Base-by-base conservation (phyloP, 2,113 vertebrate genomes). In the Protomyctophum bolini region DNA sequence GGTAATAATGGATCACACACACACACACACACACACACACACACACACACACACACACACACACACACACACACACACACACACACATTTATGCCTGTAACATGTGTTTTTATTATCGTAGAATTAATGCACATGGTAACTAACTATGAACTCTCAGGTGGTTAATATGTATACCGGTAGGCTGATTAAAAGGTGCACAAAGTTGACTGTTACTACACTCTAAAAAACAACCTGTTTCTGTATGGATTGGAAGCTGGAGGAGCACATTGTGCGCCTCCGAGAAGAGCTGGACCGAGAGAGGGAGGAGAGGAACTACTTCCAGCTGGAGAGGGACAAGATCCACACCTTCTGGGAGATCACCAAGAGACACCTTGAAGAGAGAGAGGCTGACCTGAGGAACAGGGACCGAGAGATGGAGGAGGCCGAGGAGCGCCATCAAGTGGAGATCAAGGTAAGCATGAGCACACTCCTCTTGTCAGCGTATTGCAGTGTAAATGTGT, bases 301-400 rank as follows among this genome's bases (percentile, higher is more conserved):
- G 47, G 94, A 96, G 67, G 97, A 98, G 64, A 94, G 96, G 6
- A 98, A 95, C 86, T 98, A 95, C 14, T 97, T 98, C 81, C 97
- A 98, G 87, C 86, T 97, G 75, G 96, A 99, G 77, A 90, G 95
- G 0, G 95, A 95, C 83, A 96, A 94, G 76, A 94, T 98, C 63
- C 93, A 95, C 80, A 92, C 88, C 0, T 96, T 95, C 86, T 96
- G 95, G 95, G 94, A 97, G 65, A 92, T 97, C 80, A 95, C 95
- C 0, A 87, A 94, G 2, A 78, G 75, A 76, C 92, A 97, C 73
- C 90, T 97, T 68, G 94, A 97, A 55, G 95, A 97, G 83, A 94
- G 89, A 77, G 94, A 89, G 52, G 93, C 94, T 0, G 94, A 97
- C 64, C 85, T 94, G 28, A 90, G 94, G 41, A 94, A 90, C 82